Evolutionary conservation across 2,113 vertebrate species (phyloP), one percentile per base, ranked within the genome.

Genomic region (Eolophus roseicapilla): DNA sequence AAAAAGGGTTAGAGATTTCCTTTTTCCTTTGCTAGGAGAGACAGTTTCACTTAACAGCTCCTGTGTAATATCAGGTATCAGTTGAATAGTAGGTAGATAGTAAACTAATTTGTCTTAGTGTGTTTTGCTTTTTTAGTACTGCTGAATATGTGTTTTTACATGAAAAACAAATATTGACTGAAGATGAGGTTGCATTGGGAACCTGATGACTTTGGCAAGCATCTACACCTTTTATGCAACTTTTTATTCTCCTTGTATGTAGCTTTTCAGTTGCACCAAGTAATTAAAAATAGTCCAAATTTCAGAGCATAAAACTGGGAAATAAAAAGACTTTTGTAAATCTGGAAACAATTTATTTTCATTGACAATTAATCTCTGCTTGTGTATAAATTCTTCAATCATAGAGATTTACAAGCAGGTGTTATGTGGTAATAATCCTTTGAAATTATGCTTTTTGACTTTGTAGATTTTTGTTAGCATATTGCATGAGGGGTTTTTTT

Each of bases 91-190:
- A 28, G 43, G 20, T 15, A 12, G 77, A 17, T 23, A 63, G 74
- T 57, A 87, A 88, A 86, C 78, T 39, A 62, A 57, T 93, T 76
- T 89, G 70, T 31, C 55, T 89, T 49, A 63, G 63, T 77, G 63
- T 68, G 28, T 73, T 89, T 79, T 92, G 33, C 75, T 65, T 74
- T 62, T 89, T 82, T 46, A 46, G 52, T 46, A 12, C 35, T 75
- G 82, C 73, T 92, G 85, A 93, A 75, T 86, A 19, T 75, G 46
- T 90, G 64, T 88, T 86, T 96, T 92, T 74, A 43, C 29, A 3
- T 74, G 64, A 37, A 70, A 52, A 91, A 20, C 50, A 91, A 92
- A 86, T 67, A 63, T 23, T 95, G 79, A 67, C 59, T 39, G 75
- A 90, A 69, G 87, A 46, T 59, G 81, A 74, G 76, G 44, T 57